Evolutionary conservation across 1,140 invertebrate genomes (phyloP), one percentile per base, ranked within the genome.

Genomic region (Coenobita brevimanus): DNA sequence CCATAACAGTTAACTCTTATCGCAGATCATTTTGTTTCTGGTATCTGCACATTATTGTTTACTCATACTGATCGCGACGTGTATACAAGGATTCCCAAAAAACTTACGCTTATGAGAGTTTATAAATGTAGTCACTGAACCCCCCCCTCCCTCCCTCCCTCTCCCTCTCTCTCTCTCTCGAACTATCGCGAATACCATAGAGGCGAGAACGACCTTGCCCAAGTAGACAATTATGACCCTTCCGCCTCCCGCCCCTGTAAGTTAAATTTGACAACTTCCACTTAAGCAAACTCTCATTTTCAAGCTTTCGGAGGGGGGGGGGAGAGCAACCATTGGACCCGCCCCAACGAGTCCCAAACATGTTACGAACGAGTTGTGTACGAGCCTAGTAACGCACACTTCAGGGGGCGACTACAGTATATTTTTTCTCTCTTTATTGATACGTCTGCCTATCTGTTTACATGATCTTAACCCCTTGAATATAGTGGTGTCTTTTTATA

Each of bases 241-340:
- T 13, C 27, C 41, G 15, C 13, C 41, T 10, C 30, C 36, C 71
- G 33, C 75, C 76, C 71, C n/a, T 85, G 82, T 85, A 85, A 85
- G 71, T 85, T 85, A 85, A 64, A 76, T 85, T 85, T 85, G 82
- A 85, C 82, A 85, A 85, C 82, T 85, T 85, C 82, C 82, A 85
- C 82, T 85, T 85, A 85, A 76, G 57, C 82, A 85, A 85, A 85
- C 82, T 85, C 82, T 85, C 71, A 76, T 85, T 85, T 76, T 64
- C 54, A 24, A 85, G 82, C 82, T 85, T 76, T 27, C 54, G 41
- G 82, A 85, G 64, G 43, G 24, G 82, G 82, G 33, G 15, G 71
- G 71, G 38, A 50, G 33, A 33, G 57, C 21, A 64, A 41, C 82
- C 82, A 78, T 85, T 76, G 82, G 73, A 69, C 30, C 69, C 30